Base-by-base conservation (phyloP, 1,140 invertebrate species). In the Anagrus nilaparvatae region DNA sequence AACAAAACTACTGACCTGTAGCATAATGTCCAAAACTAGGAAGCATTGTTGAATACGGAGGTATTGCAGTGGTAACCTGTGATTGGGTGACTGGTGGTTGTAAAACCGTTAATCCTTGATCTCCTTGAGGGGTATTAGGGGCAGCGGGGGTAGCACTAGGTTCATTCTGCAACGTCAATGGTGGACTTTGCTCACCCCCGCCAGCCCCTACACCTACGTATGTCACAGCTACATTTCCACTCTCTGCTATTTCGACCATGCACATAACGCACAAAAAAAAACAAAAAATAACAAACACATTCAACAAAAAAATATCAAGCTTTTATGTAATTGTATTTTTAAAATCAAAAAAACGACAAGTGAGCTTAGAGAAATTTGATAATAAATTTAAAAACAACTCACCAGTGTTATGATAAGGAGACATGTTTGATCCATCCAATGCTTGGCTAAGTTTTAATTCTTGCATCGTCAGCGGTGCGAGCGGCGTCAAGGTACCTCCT, bases 391-490 rank as follows among this genome's bases (percentile, higher is more conserved):
- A n/a, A n/a, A n/a, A n/a, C 51, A 63, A 68, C 63, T 66, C 56
- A 69, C 66, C 66, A 55, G 75, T 74, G 69, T 77, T 75, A 58
- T 79, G 77, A 59, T 79, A 81, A 48, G 79, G 77, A 52, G 76
- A 74, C 58, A 78, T 69, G 50, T 74, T 70, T 54, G 75, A 67
- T 55, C 76, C 74, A 52, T 79, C 75, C 51, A 79, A 61, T 49
- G 68, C 63, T 61, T 70, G 65, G 58, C 73, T 74, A 51, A 79
- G 69, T 72, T 81, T 82, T 69, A 83, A 75, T 58, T 85, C 82
- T 70, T 83, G 81, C 79, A 84, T 81, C 63, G 74, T 81, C 64
- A 84, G 77, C 55, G 81, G 81, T 40, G 81, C 78, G 59, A 85
- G 69, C 46, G 81, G 81, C 50, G 81, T 81, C 63, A 84, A 72